A percentile compares a stretch with the other conserved stretches of the same genome.
phyloP scores from a whole-genome alignment of 2,113 vertebrate genomes.

The Catagonus wagneri region DNA sequence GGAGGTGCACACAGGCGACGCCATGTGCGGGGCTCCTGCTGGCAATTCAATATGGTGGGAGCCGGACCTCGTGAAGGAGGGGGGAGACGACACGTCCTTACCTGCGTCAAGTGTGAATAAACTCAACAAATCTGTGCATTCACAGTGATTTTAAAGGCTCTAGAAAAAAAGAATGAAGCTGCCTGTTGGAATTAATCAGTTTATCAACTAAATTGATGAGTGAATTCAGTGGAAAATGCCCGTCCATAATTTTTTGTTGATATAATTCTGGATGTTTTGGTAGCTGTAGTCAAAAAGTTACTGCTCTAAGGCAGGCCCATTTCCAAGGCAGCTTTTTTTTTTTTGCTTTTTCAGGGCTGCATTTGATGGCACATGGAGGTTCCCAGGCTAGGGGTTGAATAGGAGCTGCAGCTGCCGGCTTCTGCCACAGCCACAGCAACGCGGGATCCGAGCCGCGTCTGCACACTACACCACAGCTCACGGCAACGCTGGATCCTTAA shows the following conservation, averaged over 20 bases:
- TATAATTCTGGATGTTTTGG: neutral
- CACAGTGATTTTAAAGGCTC: neutral
- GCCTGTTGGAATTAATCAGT: neutral
- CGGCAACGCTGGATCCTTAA: too few species aligned
- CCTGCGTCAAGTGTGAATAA: neutral
- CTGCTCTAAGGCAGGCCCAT: neutral
- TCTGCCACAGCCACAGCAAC: too few species aligned
- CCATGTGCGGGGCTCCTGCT: neutral
- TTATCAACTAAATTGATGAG: neutral
- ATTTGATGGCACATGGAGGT: too few species aligned
- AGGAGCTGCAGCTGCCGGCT: too few species aligned
- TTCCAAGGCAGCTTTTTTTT: neutral
- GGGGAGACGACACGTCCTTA: neutral
- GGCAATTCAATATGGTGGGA: neutral
- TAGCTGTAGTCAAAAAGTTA: neutral
- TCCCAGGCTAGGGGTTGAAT: too few species aligned
- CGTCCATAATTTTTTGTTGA: neutral
- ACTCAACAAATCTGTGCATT: neutral
- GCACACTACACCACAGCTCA: too few species aligned
- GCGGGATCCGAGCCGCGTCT: too few species aligned
- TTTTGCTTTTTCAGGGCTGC: too few species aligned
- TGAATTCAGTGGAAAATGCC: neutral
- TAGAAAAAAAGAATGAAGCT: neutral
- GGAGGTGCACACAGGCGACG: fast-evolving
- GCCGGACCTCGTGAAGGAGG: neutral